Evolutionary conservation across 1,140 invertebrate genomes (phyloP), one percentile per base, ranked within the genome.

Genomic region (Maconellicoccus hirsutus): DNA sequence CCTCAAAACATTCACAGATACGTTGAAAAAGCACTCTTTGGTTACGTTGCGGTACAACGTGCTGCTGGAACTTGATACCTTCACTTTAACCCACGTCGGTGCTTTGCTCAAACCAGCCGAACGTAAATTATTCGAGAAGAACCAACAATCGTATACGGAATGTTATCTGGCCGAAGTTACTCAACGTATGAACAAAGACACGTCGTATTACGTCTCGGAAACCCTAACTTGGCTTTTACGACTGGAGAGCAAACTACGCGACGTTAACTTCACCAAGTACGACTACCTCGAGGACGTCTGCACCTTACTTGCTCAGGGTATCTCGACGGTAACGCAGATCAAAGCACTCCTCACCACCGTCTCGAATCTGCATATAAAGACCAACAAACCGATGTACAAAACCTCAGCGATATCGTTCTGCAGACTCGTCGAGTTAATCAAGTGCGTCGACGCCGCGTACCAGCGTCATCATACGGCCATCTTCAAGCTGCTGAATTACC

Each of bases 361-460:
- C 4, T 66, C 61, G 25, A 66, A 66, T 66, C 61, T 66, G 61
- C 61, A 66, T 66, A 23, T 25, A 2, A 26, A 23, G 16, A 26
- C 25, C 19, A 19, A 66, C 10, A 23, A 66, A 19, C 61, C 61
- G 8, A 66, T 66, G 61, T 66, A 66, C 61, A 66, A 66, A 23
- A 66, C 61, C 6, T 66, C 61, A 19, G 61, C 61, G 6, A 23
- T 66, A 2, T 66, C 61, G 22, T 66, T 66, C 21, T 66, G 61
- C 16, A 3, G 25, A 14, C 22, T 66, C 14, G 61, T 66, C 25
- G 61, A 66, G 61, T 22, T 66, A 8, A 66, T 66, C 19, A 66
- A 66, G 61, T 66, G 61, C 61, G 16, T 66, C 7, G 61, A 25
- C 1, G 10, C 61, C 8, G 61, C 25, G 4, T 66, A 66, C 22